Evolutionary conservation across 2,797 vertebrate genomes (phyloP).

Genomic region (Semaprochilodus insignis): DNA sequence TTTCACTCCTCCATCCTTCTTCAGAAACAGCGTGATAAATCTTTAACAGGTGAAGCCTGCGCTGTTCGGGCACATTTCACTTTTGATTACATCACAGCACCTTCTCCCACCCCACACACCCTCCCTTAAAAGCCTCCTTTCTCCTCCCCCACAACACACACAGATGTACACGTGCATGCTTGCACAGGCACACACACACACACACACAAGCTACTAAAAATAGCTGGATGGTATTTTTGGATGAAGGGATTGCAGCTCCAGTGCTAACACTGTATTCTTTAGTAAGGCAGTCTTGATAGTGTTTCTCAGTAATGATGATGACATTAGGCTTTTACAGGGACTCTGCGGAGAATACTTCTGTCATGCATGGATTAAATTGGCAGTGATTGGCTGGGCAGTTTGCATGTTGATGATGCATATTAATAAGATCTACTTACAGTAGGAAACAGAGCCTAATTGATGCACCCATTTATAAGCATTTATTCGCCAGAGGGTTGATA

Average conservation of each 20-base stretch:
- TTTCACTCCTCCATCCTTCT: constrained; percentile 53
- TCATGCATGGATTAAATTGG: background rate
- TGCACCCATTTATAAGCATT: too few species aligned
- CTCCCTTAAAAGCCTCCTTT: constrained; percentile 44
- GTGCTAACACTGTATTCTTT: background rate
- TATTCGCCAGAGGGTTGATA: too few species aligned
- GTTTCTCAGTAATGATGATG: background rate
- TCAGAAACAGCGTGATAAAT: constrained; percentile 73
- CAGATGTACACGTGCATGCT: background rate
- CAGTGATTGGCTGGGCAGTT: background rate
- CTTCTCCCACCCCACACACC: constrained; percentile 41
- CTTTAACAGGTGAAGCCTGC: constrained; percentile 71
- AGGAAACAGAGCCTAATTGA: background rate
- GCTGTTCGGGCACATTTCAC: constrained; percentile 75
- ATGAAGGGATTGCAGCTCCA: constrained; percentile 23
- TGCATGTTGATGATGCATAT: background rate
- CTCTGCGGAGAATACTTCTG: background rate
- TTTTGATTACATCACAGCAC: constrained; percentile 78
- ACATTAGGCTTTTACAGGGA: background rate
- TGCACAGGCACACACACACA: constrained; percentile 3
- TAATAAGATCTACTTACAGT: background rate
- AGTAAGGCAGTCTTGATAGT: background rate
- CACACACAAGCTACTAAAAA: constrained; percentile 61
- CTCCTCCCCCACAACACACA: constrained; percentile 9
- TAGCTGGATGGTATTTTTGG: constrained; percentile 69